phyloP scores from a whole-genome alignment of 2,797 vertebrate species.

The Chaetophractus vellerosus region DNA sequence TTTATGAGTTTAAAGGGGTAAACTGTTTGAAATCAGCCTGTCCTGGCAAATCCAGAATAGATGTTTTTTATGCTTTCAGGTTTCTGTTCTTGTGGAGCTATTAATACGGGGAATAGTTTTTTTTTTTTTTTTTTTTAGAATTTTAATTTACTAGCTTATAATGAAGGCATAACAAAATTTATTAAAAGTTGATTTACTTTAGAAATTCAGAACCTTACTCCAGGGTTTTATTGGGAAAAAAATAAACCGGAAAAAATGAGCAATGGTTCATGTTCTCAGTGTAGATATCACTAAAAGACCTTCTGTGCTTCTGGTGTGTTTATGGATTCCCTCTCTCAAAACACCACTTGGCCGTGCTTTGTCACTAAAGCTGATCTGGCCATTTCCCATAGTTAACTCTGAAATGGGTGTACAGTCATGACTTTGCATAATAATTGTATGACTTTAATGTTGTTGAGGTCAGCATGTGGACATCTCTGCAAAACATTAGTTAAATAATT shows the following conservation, averaged over 20 bases:
- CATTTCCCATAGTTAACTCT: constrained; percentile 73
- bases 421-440: constrained; percentile 81
- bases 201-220: constrained; percentile 64
- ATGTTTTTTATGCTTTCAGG: constrained; percentile 46
- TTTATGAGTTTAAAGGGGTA: constrained; percentile 36
- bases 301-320: constrained; percentile 72
- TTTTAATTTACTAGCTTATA: constrained; percentile 65
- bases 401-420: constrained; percentile 72
- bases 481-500: constrained; percentile 78
- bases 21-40: constrained; percentile 55
- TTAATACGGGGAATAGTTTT: constrained; percentile 67
- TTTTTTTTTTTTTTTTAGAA: neutral
- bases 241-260: constrained; percentile 72
- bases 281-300: constrained; percentile 76
- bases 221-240: constrained; percentile 73
- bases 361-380: constrained; percentile 74
- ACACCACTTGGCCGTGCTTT: constrained; percentile 76
- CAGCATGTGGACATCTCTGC: constrained; percentile 74
- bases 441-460: constrained; percentile 81
- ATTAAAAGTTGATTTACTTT: constrained; percentile 77
- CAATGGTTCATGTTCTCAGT: constrained; percentile 70
- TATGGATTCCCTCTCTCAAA: constrained; percentile 75
- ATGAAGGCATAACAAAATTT: constrained; percentile 75
- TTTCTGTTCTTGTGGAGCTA: constrained; percentile 67
- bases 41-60: constrained; percentile 24